Evolutionary conservation across 2,888 invertebrate genomes (phyloP).

Genomic region (Caenorhabditis angaria): DNA sequence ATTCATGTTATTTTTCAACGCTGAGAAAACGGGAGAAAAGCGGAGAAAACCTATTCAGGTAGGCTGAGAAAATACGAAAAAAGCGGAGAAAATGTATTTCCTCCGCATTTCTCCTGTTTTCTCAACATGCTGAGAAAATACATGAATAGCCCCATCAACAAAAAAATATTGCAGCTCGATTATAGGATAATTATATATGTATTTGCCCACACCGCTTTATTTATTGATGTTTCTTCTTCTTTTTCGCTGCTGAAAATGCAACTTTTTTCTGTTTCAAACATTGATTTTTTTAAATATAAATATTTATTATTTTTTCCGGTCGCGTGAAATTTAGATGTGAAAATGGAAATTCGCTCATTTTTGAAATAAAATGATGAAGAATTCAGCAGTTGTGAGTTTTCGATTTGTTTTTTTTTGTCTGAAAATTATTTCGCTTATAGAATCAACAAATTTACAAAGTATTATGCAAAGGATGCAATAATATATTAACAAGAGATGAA

Average conservation of each 20-base stretch:
- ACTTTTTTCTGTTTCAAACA: not conserved
- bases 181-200: not conserved
- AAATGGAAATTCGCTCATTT: not conserved
- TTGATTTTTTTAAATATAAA: not conserved
- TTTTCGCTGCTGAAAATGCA: not conserved
- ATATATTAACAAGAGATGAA: not conserved
- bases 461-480: not conserved
- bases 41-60: no score
- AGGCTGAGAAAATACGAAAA: no score
- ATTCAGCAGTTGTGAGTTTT: not conserved
- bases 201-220: not conserved
- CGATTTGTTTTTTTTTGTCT: not conserved
- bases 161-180: no score
- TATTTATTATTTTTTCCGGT: not conserved
- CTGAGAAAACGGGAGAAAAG: no score
- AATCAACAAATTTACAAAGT: not conserved
- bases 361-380: not conserved
- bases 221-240: no score
- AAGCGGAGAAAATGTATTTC: no score
- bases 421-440: not conserved
- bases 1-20: no score
- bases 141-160: not conserved
- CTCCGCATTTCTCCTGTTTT: no score
- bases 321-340: not conserved
- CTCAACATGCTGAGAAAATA: not conserved